A percentile compares a stretch with the other conserved stretches of the same genome.
Evolutionary conservation across 2,113 vertebrate species (phyloP).

Genomic region (Cichladusa arquata): DNA sequence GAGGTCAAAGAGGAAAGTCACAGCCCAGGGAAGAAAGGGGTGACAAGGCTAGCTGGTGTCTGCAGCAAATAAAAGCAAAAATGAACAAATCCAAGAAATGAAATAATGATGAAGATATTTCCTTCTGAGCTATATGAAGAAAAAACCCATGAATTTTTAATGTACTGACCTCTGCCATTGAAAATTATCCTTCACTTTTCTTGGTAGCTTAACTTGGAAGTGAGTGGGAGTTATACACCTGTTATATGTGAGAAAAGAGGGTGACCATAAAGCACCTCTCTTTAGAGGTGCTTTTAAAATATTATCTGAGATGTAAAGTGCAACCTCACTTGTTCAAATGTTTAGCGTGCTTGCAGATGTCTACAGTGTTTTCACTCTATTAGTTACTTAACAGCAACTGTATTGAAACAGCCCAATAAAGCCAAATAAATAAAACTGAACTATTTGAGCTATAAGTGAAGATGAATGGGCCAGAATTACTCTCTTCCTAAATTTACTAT

Average conservation of each 20-base stretch:
- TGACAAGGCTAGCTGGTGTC: neutral
- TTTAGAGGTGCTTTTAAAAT: neutral
- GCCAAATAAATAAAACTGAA: neutral
- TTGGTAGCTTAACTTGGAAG: neutral
- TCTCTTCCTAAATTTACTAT: neutral
- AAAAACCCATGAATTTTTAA: neutral
- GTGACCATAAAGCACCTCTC: neutral
- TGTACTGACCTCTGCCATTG: neutral
- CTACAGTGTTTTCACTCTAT: neutral
- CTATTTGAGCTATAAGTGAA: neutral
- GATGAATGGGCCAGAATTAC: neutral
- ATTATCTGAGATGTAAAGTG: neutral
- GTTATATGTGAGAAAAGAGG: neutral
- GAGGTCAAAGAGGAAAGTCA: neutral
- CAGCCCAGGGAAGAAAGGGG: neutral
- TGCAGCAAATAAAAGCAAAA: neutral
- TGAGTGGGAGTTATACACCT: slow-evolving; percentile 31
- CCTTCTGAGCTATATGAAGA: neutral
- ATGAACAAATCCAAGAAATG: neutral
- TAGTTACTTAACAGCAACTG: neutral
- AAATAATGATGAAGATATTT: neutral
- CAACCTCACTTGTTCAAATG: neutral
- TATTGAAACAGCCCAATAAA: neutral
- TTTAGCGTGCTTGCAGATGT: neutral
- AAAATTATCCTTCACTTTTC: neutral